Evolutionary conservation across 2,113 vertebrate species (phyloP).

Genomic region (Paradoxurus hermaphroditus): DNA sequence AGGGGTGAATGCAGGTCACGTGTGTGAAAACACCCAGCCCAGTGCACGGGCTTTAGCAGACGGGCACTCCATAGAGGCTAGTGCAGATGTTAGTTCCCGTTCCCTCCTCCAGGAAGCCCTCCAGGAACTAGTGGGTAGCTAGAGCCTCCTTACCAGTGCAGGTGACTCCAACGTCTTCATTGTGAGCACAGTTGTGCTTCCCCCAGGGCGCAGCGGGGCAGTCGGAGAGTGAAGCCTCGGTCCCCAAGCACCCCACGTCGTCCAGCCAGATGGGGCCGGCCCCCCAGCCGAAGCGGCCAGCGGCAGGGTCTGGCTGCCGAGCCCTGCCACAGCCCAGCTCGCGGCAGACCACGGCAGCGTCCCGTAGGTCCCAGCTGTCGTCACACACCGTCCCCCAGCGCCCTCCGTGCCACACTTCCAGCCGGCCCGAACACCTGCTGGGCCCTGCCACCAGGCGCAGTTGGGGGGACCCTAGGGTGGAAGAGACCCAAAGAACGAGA

Average conservation of each 20-base stretch:
- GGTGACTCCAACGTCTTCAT: slow-evolving; percentile 79
- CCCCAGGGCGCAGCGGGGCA: slow-evolving; percentile 73
- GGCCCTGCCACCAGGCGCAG: slow-evolving; percentile 76
- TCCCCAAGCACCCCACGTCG: slow-evolving; percentile 75
- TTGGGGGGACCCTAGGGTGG: background rate
- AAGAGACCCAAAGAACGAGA: background rate
- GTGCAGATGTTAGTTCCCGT: fast-evolving
- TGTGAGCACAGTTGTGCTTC: slow-evolving; percentile 79
- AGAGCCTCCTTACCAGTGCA: slow-evolving; percentile 60
- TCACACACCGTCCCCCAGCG: slow-evolving; percentile 82
- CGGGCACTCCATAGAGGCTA: fast-evolving
- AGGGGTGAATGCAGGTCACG: background rate
- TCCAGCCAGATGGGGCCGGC: slow-evolving; percentile 80
- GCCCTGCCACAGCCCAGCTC: slow-evolving; percentile 74
- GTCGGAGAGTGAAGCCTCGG: slow-evolving; percentile 62
- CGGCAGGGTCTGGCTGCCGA: slow-evolving; percentile 27
- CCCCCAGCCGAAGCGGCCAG: slow-evolving; percentile 73
- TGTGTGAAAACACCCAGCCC: background rate
- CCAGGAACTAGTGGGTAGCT: fast-evolving
- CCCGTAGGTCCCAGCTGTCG: slow-evolving; percentile 73
- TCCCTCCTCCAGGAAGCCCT: background rate
- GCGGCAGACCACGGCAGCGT: slow-evolving; percentile 73
- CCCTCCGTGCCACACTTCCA: slow-evolving; percentile 75
- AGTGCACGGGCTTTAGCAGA: background rate
- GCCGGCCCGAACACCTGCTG: slow-evolving; percentile 75